Conservation (phyloP, 2,113 vertebrate species). For the Petromus typicus region DNA sequence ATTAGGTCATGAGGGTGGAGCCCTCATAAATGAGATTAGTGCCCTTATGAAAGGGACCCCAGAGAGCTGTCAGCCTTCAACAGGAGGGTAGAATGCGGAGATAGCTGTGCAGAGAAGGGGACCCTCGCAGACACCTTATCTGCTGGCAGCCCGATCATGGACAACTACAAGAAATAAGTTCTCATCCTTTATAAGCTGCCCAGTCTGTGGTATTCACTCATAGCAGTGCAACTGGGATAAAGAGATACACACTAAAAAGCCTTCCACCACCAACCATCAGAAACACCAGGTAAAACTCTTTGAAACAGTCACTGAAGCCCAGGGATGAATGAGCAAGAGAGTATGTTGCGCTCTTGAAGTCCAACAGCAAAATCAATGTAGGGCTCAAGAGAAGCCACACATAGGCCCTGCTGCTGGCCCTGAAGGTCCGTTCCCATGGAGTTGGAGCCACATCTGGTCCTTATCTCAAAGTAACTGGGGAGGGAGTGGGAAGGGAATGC, state of each 20-base stretch:
- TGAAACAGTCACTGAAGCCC: neutral
- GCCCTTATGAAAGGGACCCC: neutral
- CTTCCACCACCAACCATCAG: neutral
- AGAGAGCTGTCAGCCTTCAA: neutral
- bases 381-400: neutral
- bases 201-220: neutral
- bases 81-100: neutral
- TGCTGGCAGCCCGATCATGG: neutral
- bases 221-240: neutral
- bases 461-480: neutral
- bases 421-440: neutral
- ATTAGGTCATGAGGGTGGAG: neutral
- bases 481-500: neutral
- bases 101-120: neutral
- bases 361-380: neutral
- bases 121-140: neutral
- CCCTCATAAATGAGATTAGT: neutral
- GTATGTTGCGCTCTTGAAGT: neutral
- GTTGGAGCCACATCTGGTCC: neutral
- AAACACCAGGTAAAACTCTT: neutral
- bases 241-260: neutral
- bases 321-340: neutral
- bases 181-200: neutral
- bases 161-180: neutral
- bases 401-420: neutral